phyloP scores from a whole-genome alignment of 2,113 vertebrate genomes.

The Hiodon alosoides region DNA sequence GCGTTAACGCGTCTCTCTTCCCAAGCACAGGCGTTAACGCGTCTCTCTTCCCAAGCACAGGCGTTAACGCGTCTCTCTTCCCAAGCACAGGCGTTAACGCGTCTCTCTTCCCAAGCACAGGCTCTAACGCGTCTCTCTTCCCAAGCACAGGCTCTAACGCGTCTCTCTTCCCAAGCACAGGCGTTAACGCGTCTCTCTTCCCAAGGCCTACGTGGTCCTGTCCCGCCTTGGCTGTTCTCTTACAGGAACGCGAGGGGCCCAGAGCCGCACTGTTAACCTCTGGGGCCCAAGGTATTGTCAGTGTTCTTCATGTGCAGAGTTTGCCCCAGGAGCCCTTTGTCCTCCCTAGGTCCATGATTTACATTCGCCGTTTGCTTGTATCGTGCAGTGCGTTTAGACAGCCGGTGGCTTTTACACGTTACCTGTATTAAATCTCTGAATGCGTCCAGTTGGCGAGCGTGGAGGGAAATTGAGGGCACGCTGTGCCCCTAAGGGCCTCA shows the following conservation, averaged over 20 bases:
- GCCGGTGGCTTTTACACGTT: neutral
- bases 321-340: neutral
- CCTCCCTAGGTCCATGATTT: neutral
- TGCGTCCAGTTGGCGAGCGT: neutral
- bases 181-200: too few species aligned
- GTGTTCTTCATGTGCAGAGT: neutral
- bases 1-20: too few species aligned
- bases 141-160: neutral
- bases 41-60: too few species aligned
- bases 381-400: neutral
- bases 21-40: too few species aligned
- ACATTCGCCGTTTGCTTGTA: neutral
- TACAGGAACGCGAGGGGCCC: too few species aligned
- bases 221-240: too few species aligned
- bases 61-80: too few species aligned
- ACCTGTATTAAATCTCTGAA: neutral
- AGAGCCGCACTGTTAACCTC: neutral
- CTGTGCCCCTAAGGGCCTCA: neutral
- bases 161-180: neutral
- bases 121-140: neutral
- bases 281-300: neutral
- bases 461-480: neutral
- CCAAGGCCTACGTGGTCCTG: too few species aligned
- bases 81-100: neutral
- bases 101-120: neutral